Conservation (phyloP, 1,140 invertebrate genomes). For the Venturia canescens region DNA sequence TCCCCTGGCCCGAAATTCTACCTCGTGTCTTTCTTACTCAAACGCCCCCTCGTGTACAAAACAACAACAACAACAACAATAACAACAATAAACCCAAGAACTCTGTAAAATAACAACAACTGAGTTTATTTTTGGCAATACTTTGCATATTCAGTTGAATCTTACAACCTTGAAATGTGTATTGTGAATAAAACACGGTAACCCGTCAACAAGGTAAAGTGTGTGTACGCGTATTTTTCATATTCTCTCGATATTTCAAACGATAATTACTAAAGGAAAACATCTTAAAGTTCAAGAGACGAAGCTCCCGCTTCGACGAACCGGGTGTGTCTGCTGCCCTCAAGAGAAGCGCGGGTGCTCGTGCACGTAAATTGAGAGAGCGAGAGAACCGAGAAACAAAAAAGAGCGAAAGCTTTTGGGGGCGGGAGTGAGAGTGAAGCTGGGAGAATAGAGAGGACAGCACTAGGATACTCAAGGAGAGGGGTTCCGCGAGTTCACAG, state of each 20-base stretch:
- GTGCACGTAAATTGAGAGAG: constrained; percentile 1
- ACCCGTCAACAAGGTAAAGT: too few species aligned
- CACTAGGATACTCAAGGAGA: neutral
- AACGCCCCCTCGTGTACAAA: neutral
- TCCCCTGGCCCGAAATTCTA: constrained; percentile 34
- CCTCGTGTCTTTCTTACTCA: constrained; percentile 35
- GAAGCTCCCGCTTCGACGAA: constrained; percentile 36
- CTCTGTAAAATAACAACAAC: too few species aligned
- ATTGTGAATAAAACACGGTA: too few species aligned
- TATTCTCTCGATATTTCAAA: neutral
- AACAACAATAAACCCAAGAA: too few species aligned
- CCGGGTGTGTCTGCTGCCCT: constrained; percentile 42
- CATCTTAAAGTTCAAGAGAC: neutral
- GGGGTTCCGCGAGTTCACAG: constrained; percentile 3
- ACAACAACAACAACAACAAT: too few species aligned
- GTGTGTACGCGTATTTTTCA: neutral
- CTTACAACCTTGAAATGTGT: too few species aligned
- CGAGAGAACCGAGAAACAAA: neutral
- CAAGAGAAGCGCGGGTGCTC: neutral
- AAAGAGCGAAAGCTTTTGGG: neutral
- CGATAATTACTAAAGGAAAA: neutral
- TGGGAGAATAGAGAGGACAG: constrained; percentile 14
- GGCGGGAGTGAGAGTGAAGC: constrained; percentile 14
- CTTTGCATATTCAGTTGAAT: too few species aligned
- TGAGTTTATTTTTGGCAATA: too few species aligned